Evolutionary conservation across 2,797 vertebrate genomes (phyloP).

Genomic region (Clarias fuscus): DNA sequence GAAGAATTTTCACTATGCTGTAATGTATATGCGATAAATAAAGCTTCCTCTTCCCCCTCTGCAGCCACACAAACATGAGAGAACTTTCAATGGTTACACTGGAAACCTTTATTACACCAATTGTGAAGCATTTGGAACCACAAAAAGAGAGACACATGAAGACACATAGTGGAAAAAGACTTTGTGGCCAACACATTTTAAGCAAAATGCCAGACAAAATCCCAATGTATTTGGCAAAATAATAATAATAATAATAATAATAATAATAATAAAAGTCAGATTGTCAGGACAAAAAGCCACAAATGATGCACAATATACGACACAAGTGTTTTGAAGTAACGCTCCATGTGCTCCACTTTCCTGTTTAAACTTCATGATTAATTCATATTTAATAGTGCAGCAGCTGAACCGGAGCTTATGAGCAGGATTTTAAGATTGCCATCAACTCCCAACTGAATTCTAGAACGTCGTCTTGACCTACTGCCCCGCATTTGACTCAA

Average conservation of each 20-base stretch:
- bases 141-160: not conserved
- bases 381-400: slow-evolving; percentile 58
- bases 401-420: slow-evolving; percentile 26
- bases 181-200: not conserved
- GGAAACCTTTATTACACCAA: not conserved
- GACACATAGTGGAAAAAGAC: not conserved
- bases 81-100: not conserved
- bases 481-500: slow-evolving; percentile 43
- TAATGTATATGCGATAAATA: not conserved
- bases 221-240: not conserved
- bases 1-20: not conserved
- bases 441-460: not conserved
- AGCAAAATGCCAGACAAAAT: not conserved
- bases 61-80: not conserved
- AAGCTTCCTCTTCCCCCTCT: not conserved
- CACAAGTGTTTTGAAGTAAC: not conserved
- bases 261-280: not conserved
- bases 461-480: slow-evolving; percentile 46
- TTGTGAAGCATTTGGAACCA: not conserved
- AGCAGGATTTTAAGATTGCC: slow-evolving; percentile 27
- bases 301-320: not conserved
- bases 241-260: not conserved
- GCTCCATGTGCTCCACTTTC: slow-evolving; percentile 51
- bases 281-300: not conserved
- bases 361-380: slow-evolving; percentile 56